phyloP scores from a whole-genome alignment of 2,888 invertebrate genomes.

The Pyrrhia umbra region DNA sequence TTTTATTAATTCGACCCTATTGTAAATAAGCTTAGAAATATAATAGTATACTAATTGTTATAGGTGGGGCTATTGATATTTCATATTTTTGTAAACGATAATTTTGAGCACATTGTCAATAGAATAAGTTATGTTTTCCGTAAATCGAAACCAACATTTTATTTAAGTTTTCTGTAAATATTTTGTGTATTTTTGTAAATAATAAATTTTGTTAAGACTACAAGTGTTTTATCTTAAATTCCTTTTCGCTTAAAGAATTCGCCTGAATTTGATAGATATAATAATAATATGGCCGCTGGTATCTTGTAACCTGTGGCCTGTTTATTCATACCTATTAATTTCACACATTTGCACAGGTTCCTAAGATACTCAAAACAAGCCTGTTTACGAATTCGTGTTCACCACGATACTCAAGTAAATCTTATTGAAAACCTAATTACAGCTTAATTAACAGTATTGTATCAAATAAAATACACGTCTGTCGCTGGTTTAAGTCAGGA shows the following conservation, averaged over 20 bases:
- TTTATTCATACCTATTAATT: too few species aligned
- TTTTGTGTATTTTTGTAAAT: constrained; percentile 58
- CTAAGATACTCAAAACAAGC: not conserved
- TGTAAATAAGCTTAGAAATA: not conserved
- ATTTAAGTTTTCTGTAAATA: constrained; percentile 46
- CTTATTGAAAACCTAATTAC: constrained; percentile 29
- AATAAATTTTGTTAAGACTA: constrained; percentile 33
- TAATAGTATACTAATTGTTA: too few species aligned
- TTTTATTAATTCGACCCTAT: not conserved
- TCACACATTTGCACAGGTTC: too few species aligned
- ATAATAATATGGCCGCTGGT: too few species aligned
- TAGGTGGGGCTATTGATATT: not conserved
- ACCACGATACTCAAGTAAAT: constrained; percentile 4
- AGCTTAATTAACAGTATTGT: constrained; percentile 44
- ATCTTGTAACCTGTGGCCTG: too few species aligned
- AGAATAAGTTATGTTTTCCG: constrained; percentile 29
- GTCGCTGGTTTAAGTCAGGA: constrained; percentile 3
- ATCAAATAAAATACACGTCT: constrained; percentile 18
- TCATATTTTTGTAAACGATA: constrained; percentile 29
- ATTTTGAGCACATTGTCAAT: constrained; percentile 38
- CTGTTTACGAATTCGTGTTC: constrained; percentile 3
- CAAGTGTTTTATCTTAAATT: not conserved
- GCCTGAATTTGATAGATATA: too few species aligned
- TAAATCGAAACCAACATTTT: constrained; percentile 7
- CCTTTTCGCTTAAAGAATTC: too few species aligned